Percentiles rank a stretch among this genome's conserved stretches.
Evolutionary conservation across 2,797 vertebrate species (phyloP).

Genomic region (Eulemur mongoz): DNA sequence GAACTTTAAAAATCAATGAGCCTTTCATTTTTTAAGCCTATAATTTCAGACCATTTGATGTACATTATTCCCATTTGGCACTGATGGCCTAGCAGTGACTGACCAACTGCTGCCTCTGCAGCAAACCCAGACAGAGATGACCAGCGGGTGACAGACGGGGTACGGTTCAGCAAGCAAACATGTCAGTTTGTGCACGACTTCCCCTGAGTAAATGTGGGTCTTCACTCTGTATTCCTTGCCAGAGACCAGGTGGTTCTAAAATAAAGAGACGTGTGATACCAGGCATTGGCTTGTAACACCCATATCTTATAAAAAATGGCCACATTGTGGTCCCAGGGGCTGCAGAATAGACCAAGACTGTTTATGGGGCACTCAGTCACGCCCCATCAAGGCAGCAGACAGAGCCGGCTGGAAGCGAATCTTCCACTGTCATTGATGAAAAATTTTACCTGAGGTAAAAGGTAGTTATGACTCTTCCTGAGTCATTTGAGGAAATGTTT

Average conservation of each 20-base stretch:
- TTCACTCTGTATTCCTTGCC: neutral
- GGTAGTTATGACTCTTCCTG: neutral
- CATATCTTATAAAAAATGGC: neutral
- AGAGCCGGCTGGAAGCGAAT: neutral
- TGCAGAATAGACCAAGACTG: neutral
- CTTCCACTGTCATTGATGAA: neutral
- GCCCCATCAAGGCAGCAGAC: neutral
- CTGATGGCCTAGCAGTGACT: neutral
- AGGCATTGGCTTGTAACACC: neutral
- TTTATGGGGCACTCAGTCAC: constrained; percentile 24
- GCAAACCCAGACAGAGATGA: constrained; percentile 21
- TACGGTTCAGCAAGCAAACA: neutral
- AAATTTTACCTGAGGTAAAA: neutral
- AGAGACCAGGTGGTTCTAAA: constrained; percentile 36
- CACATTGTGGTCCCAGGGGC: neutral
- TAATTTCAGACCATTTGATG: constrained; percentile 48
- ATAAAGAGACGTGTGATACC: neutral
- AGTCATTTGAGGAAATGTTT: constrained; percentile 50
- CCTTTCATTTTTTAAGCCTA: constrained; percentile 44
- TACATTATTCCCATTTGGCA: neutral
- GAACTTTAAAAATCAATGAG: constrained; percentile 59
- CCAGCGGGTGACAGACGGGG: neutral
- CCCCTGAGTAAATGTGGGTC: neutral
- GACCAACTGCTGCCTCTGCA: neutral
- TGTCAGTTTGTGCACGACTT: constrained; percentile 6